These are phyloP conservation scores for Aurelia sp. DNA, from an alignment of 30 jellyfish, hydroid and myxozoan species.

Conservation along the genomic window DNA sequence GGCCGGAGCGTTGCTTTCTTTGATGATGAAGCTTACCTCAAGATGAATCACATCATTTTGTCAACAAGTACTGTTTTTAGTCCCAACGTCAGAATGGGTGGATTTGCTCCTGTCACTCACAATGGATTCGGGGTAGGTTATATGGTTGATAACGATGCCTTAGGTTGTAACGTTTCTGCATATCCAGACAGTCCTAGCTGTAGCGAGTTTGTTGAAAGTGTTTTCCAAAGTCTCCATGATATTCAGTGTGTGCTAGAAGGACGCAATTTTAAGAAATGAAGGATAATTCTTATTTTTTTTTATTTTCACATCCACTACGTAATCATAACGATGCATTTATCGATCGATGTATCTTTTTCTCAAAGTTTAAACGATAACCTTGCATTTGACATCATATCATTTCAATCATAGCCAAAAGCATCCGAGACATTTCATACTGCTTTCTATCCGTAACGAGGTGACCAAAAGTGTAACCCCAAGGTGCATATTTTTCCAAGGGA, in stretches of 20 bases:
- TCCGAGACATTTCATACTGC: too few species aligned
- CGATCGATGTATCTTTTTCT: too few species aligned
- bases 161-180: slow-evolving; percentile 87
- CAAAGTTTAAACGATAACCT: too few species aligned
- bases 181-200: slow-evolving; percentile 97
- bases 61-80: slow-evolving; percentile 95
- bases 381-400: too few species aligned
- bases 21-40: slow-evolving; percentile 84
- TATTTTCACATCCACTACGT: background rate
- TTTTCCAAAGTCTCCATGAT: slow-evolving; percentile 76
- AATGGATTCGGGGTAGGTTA: slow-evolving; percentile 96
- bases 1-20: slow-evolving; percentile 79
- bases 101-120: slow-evolving; percentile 97
- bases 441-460: too few species aligned
- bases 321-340: too few species aligned
- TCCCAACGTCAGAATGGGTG: slow-evolving; percentile 84
- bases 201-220: slow-evolving; percentile 71
- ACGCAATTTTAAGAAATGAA: slow-evolving; percentile 68
- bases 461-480: too few species aligned
- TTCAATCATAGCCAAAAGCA: too few species aligned
- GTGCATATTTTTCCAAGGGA: too few species aligned
- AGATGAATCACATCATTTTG: slow-evolving; percentile 81
- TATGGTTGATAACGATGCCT: slow-evolving; percentile 70
- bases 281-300: too few species aligned
- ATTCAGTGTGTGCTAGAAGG: slow-evolving; percentile 83